Conservation (phyloP, 2,113 vertebrate genomes). For the Nanorana parkeri region DNA sequence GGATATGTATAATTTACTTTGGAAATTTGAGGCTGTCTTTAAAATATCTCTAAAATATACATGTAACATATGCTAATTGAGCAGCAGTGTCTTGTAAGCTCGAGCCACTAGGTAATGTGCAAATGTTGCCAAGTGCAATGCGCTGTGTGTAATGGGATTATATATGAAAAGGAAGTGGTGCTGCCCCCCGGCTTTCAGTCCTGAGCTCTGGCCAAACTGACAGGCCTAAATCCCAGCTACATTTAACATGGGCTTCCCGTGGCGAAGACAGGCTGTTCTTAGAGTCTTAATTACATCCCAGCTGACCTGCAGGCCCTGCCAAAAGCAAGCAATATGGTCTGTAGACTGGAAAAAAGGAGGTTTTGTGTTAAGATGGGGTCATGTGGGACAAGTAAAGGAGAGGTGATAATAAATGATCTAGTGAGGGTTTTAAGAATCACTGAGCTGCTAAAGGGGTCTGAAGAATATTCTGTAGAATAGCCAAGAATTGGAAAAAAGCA, state of each 20-base stretch:
- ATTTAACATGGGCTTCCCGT: conserved; percentile 93
- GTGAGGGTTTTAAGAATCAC: conserved; percentile 44
- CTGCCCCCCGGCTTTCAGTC: conserved; percentile 84
- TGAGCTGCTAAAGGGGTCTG: conserved; percentile 25
- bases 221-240: conserved; percentile 91
- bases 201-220: conserved; percentile 82
- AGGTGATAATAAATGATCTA: conserved; percentile 54
- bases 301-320: conserved; percentile 86
- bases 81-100: conserved; percentile 73
- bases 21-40: conserved; percentile 83
- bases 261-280: conserved; percentile 94
- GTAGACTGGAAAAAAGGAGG: conserved; percentile 54
- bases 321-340: conserved; percentile 82
- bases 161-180: conserved; percentile 91
- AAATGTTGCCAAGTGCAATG: conserved; percentile 83
- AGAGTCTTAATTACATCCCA: conserved; percentile 93
- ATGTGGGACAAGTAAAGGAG: conserved; percentile 52
- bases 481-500: background rate
- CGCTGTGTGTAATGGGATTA: conserved; percentile 88
- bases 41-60: conserved; percentile 95
- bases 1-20: conserved; percentile 94
- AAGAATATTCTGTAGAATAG: conserved; percentile 27
- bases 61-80: conserved; percentile 95
- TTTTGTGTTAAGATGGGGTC: conserved; percentile 55
- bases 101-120: conserved; percentile 77